phyloP scores from a whole-genome alignment of 2,113 vertebrate genomes.

The Podarcis cretensis region DNA sequence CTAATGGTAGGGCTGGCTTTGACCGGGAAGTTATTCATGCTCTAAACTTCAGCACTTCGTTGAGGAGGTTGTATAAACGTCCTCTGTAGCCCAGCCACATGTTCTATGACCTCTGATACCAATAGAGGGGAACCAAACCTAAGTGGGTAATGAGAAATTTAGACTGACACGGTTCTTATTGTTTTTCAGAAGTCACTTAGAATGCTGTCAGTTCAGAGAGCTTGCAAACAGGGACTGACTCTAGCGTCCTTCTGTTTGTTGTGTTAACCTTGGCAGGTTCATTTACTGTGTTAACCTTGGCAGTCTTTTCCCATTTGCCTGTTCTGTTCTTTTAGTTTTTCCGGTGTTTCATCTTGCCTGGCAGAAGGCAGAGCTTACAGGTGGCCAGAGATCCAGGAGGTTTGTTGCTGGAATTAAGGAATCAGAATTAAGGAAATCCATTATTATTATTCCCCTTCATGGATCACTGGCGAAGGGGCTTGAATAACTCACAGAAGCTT shows the following conservation, averaged over 20 bases:
- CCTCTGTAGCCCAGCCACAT: neutral
- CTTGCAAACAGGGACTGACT: constrained; percentile 40
- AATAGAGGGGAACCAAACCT: constrained; percentile 37
- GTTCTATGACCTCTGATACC: neutral
- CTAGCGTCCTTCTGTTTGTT: constrained; percentile 19
- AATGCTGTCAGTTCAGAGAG: constrained; percentile 28
- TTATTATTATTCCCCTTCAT: no score
- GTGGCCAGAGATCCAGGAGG: neutral
- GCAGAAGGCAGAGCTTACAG: neutral
- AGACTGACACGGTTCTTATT: constrained; percentile 37
- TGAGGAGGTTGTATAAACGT: neutral
- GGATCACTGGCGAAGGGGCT: no score
- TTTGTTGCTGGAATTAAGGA: neutral
- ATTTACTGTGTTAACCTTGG: constrained; percentile 65
- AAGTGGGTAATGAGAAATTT: constrained; percentile 45
- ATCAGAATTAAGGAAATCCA: neutral
- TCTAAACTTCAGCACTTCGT: neutral
- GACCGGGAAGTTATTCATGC: neutral
- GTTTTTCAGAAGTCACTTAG: constrained; percentile 52
- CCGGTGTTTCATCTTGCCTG: neutral
- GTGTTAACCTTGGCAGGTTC: neutral
- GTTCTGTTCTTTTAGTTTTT: constrained; percentile 44
- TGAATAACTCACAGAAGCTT: no score
- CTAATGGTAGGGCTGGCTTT: no score
- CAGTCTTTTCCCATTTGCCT: neutral